Base-by-base conservation (phyloP, 2,113 vertebrate genomes). In the Charadrius vociferus region DNA sequence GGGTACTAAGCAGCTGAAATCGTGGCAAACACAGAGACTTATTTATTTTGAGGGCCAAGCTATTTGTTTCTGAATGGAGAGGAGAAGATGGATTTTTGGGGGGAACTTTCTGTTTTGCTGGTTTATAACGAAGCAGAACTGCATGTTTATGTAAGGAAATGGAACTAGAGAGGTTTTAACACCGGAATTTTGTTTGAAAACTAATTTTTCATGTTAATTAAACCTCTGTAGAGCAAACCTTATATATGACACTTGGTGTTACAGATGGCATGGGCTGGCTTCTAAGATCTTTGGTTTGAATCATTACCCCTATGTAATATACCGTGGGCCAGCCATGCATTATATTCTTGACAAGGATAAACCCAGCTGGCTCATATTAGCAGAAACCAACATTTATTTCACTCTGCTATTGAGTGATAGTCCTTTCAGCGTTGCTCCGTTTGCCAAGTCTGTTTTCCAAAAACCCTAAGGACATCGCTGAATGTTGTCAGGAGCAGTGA, bases 301-400 rank as follows among this genome's bases (percentile, higher is more conserved):
- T 93, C 79, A 47, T 63, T 93, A 55, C 50, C 50, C 11, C 49
- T 43, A 14, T 82, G 70, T 59, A 72, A 87, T 70, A 43, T 47
- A 50, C 56, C 1, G 5, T 47, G 87, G 81, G 58, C 71, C 91
- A 86, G 2, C 71, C 87, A 49, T 32, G 89, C 80, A 29, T 88
- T 88, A 59, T 85, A 26, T 55, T 94, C 89, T 23, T 90, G 94
- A 97, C 92, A 95, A 92, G 81, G 84, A 90, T 80, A 95, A 95
- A 94, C 84, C 87, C 95, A 94, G 83, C 71, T 91, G 94, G 81
- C 78, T 95, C 59, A 16, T 10, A 18, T 77, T 21, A 91, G 47
- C 67, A 96, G 87, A 91, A 95, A 66, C 32, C 37, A 86, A 27
- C 74, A 55, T 86, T 94, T 87, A 88, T 94, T 94, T 95, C 67